Evolutionary conservation across 2,113 vertebrate species (phyloP), one percentile per base, ranked within the genome.

Genomic region (Rutilus rutilus): DNA sequence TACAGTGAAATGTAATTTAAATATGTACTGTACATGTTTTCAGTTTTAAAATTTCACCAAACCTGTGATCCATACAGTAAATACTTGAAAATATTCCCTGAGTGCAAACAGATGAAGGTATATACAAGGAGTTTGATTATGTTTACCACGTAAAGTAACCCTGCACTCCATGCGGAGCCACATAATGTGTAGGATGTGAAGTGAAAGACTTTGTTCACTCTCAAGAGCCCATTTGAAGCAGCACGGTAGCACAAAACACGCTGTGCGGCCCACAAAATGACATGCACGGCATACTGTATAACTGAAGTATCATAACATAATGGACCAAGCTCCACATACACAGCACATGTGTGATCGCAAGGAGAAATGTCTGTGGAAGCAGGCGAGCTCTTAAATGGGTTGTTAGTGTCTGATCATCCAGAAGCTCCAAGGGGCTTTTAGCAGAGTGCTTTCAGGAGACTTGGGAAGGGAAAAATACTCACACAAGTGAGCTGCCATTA

Each of bases 351-450:
- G n/a, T 10, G 15, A 60, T 25, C 9, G 27, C 27, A 59, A 45
- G 52, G 52, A 73, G 27, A 64, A 57, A 54, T 14, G 47, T 23
- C 36, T 30, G n/a, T 79, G 62, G n/a, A 74, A 27, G 42, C 2
- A 42, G 17, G 52, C 2, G 9, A 50, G 4, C 36, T 74, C 54
- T 36, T 45, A n/a, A 85, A 62, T 84, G 71, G 57, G n/a, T 84
- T 62, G 83, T 85, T 85, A 83, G n/a, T 6, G 0, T 60, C 19
- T 77, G 30, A 42, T 30, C 23, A 64, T 75, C 17, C 21, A 33
- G 19, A 54, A 65, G 60, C 25, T 62, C 74, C 45, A 2, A 64
- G 50, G 36, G 67, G 79, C 30, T 87, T 87, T 78, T 87, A 87
- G 80, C 73, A 57, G 45, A 47, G 27, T 25, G 30, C 45, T 78